Base-by-base conservation (phyloP, 2,113 vertebrate genomes). In the Hippocampus comes region DNA sequence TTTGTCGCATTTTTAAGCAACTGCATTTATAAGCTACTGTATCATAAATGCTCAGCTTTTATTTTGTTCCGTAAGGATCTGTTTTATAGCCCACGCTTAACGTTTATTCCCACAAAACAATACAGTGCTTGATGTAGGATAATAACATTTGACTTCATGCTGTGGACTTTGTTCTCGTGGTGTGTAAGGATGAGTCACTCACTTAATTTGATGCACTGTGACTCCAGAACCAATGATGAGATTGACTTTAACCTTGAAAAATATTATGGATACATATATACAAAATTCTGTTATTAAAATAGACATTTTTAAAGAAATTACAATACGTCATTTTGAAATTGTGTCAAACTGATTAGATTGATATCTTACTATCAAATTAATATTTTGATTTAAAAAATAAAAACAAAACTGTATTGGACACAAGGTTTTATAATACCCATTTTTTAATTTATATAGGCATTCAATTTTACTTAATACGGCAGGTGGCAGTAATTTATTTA, bases 101-200 rank as follows among this genome's bases (percentile, higher is more conserved):
- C n/a, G 9, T 55, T 55, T 55, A n/a, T 42, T 65, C 9, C 10
- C 38, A 65, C 20, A 43, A 65, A 11, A 60, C 25, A 17, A 56
- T 56, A 15, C 56, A 25, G 23, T 59, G 18, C n/a, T 49, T 6
- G 69, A 55, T 64, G 11, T 71, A 46, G 49, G 42, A 73, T 41
- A 77, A 41, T 12, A 14, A 14, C 42, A 61, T 34, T 60, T 74
- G 70, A 81, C n/a, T 84, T 72, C 68, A 25, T 61, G 71, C 43
- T 70, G 2, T 3, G 38, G 38, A 68, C 41, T 71, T 76, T 72
- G 61, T 72, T 68, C 59, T 70, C 56, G n/a, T 57, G 27, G 10
- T n/a, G 61, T 69, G 10, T 57, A 5, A 51, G 42, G 20, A 77
- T 77, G 69, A 79, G 17, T 79, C 82, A 79, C 63, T 56, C 53